phyloP scores from a whole-genome alignment of 2,888 invertebrate species.

The Pyrgus malvae region DNA sequence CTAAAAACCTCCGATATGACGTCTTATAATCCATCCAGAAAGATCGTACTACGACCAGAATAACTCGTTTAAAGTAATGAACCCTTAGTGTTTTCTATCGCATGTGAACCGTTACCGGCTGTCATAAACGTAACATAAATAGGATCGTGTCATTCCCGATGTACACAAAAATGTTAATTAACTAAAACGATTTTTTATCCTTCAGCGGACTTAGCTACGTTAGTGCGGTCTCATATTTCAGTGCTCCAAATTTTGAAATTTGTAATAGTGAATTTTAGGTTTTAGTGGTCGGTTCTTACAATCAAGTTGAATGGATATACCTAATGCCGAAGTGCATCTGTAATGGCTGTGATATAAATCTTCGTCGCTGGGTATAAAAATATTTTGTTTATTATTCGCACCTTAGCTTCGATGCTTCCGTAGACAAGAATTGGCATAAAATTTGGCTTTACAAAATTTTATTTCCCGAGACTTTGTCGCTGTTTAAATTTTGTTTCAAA shows the following conservation, averaged over 20 bases:
- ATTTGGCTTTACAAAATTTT: slow-evolving; percentile 37
- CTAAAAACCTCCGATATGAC: slow-evolving; percentile 70
- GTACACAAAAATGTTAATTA: slow-evolving; percentile 39
- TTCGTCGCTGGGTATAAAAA: slow-evolving; percentile 68
- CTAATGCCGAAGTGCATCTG: slow-evolving; percentile 71
- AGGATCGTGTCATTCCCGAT: slow-evolving; percentile 57
- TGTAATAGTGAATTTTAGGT: slow-evolving; percentile 35
- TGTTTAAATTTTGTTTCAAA: slow-evolving; percentile 15
- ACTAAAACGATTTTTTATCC: slow-evolving; percentile 26
- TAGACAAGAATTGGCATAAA: slow-evolving; percentile 29
- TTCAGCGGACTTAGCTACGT: slow-evolving; percentile 15
- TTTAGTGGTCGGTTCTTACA: slow-evolving; percentile 48
- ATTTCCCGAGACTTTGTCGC: slow-evolving; percentile 10
- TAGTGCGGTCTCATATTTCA: slow-evolving; percentile 29
- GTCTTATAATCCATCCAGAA: slow-evolving; percentile 53
- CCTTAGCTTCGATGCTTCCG: slow-evolving; percentile 40
- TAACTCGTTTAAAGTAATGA: slow-evolving; percentile 32
- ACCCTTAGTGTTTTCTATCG: slow-evolving; percentile 18
- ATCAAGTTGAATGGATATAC: slow-evolving; percentile 61
- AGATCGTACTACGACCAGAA: slow-evolving; percentile 36
- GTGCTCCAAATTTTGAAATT: slow-evolving; percentile 41
- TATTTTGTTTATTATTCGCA: slow-evolving; percentile 35
- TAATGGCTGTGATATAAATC: slow-evolving; percentile 71
- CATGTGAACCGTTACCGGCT: slow-evolving; percentile 51
- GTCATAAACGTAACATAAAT: slow-evolving; percentile 56